Percentiles rank a stretch among this genome's conserved stretches.
These are phyloP conservation scores for Siderastrea siderea DNA, from an alignment of 92 coral and sea anemone species.

Conservation along the genomic window DNA sequence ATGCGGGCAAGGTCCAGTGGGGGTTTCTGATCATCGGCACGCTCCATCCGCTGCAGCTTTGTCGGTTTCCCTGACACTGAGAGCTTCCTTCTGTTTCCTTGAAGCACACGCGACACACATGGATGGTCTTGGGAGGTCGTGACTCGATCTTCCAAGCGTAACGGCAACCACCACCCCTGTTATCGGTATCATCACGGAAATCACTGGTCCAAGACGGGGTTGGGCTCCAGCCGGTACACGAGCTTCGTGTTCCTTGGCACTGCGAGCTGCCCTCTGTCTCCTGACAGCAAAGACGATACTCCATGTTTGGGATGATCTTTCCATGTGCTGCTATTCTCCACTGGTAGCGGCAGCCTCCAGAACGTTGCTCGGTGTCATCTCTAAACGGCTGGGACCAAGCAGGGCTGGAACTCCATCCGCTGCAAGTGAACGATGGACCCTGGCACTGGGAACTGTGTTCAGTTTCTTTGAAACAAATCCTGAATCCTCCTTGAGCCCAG, in stretches of 20 bases:
- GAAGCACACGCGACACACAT: slow-evolving; percentile 39
- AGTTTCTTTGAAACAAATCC: too few relatives aligned
- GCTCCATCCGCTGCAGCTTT: slow-evolving; percentile 59
- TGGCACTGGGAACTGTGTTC: too few relatives aligned
- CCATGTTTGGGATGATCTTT: not conserved
- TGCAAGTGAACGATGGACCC: too few relatives aligned
- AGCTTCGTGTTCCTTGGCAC: slow-evolving; percentile 62
- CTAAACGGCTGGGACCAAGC: too few relatives aligned
- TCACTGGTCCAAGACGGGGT: slow-evolving; percentile 38
- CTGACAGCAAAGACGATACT: slow-evolving; percentile 26
- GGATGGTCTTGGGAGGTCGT: slow-evolving; percentile 17
- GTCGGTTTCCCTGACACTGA: slow-evolving; percentile 49
- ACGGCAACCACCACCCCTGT: slow-evolving; percentile 72
- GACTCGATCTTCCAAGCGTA: slow-evolving; percentile 73
- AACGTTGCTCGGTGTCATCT: slow-evolving; percentile 79
- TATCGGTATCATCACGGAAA: slow-evolving; percentile 77
- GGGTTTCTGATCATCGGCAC: not conserved
- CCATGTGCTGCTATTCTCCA: slow-evolving; percentile 61
- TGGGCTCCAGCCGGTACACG: slow-evolving; percentile 55
- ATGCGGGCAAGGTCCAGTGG: slow-evolving; percentile 67
- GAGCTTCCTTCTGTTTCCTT: slow-evolving; percentile 55
- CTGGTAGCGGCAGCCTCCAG: slow-evolving; percentile 73
- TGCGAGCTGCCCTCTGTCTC: slow-evolving; percentile 34
- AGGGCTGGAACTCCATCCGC: too few relatives aligned
- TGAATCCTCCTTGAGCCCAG: not conserved